phyloP scores from a whole-genome alignment of 1,140 invertebrate genomes.

The Nebria ingens region DNA sequence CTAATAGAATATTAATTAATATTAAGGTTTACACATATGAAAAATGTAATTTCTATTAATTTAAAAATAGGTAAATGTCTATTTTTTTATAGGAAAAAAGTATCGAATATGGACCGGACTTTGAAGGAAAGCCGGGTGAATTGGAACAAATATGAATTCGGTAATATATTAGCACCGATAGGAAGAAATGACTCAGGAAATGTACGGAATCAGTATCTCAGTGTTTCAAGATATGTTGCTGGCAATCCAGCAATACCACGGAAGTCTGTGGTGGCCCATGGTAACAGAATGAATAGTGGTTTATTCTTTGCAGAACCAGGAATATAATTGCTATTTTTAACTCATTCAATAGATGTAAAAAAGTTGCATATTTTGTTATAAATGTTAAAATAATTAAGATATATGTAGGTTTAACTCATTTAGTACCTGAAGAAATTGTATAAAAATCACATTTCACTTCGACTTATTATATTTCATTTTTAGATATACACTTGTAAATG shows the following conservation, averaged over 20 bases:
- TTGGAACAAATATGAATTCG: constrained; percentile 37
- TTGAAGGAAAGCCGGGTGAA: constrained; percentile 41
- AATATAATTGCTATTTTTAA: not conserved
- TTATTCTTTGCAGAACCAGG: not conserved
- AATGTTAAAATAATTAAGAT: not conserved
- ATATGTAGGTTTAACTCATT: not conserved
- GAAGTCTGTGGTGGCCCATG: not conserved
- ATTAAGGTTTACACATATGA: too few relatives aligned
- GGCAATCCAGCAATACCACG: constrained; percentile 34
- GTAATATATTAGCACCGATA: constrained; percentile 26
- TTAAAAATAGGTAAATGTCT: not conserved
- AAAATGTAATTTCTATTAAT: too few relatives aligned
- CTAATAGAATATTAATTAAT: too few relatives aligned
- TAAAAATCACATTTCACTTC: not conserved
- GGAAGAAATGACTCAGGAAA: constrained; percentile 35
- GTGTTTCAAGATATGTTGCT: constrained; percentile 58
- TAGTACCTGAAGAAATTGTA: constrained; percentile 8
- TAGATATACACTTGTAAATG: constrained; percentile 1
- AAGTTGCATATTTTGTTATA: constrained; percentile 4
- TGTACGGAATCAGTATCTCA: constrained; percentile 63
- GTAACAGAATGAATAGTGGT: not conserved
- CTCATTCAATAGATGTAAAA: not conserved
- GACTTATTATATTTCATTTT: not conserved
- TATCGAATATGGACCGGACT: constrained; percentile 29
- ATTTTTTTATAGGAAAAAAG: constrained; percentile 16